Evolutionary conservation across 2,888 invertebrate genomes (phyloP).

Genomic region (Dugesia japonica): DNA sequence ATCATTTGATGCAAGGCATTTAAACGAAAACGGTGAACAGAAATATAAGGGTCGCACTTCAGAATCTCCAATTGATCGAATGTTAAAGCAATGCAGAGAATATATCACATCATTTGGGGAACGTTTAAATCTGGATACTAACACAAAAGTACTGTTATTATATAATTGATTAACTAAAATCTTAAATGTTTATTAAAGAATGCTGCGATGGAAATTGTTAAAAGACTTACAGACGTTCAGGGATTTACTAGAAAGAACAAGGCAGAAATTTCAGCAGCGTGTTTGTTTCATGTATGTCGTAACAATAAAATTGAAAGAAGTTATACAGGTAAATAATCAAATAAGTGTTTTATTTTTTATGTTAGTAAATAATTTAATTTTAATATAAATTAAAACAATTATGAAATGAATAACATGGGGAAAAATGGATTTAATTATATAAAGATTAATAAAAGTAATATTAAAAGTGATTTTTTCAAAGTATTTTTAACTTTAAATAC

Average conservation of each 20-base stretch:
- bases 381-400: too few relatives aligned
- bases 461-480: too few relatives aligned
- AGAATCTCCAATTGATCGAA: slow-evolving; percentile 74
- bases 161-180: not conserved
- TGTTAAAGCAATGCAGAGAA: slow-evolving; percentile 80
- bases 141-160: not conserved
- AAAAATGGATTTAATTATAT: too few relatives aligned
- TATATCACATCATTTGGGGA: slow-evolving; percentile 97
- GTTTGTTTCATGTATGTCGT: not conserved
- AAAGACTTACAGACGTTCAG: not conserved
- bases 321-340: not conserved
- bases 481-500: too few relatives aligned
- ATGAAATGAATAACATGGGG: too few relatives aligned
- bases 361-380: too few relatives aligned
- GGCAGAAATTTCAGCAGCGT: not conserved
- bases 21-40: slow-evolving; percentile 43
- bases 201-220: not conserved
- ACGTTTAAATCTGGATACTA: slow-evolving; percentile 64
- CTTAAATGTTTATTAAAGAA: not conserved
- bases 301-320: not conserved
- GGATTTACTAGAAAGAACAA: not conserved
- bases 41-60: slow-evolving; percentile 56
- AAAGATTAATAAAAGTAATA: too few relatives aligned
- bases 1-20: slow-evolving; percentile 44
- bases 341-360: too few relatives aligned